Evolutionary conservation across 2,113 vertebrate genomes (phyloP).

Genomic region (Prinia subflava): DNA sequence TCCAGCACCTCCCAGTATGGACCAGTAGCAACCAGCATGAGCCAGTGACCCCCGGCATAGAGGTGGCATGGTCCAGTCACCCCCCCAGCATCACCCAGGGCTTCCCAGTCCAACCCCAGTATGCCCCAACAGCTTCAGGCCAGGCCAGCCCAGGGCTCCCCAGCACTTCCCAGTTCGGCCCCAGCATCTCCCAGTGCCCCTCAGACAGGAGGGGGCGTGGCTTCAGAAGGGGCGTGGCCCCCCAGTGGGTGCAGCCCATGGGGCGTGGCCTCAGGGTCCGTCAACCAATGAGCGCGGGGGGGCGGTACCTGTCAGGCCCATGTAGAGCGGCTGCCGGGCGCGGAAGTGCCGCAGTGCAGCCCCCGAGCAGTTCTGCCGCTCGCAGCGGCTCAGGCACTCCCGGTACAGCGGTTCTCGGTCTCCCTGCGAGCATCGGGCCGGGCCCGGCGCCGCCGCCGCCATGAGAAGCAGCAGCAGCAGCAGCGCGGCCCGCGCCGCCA

Average conservation of each 20-base stretch:
- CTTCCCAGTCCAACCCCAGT: background rate
- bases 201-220: background rate
- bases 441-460: slow-evolving; percentile 49
- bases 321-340: slow-evolving; percentile 89
- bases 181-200: background rate
- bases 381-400: slow-evolving; percentile 87
- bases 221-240: fast-evolving
- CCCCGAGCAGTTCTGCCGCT: slow-evolving; percentile 90
- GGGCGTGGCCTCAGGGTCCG: fast-evolving
- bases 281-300: background rate
- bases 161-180: fast-evolving
- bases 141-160: background rate
- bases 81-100: background rate
- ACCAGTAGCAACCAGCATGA: background rate
- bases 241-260: fast-evolving
- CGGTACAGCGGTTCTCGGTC: slow-evolving; percentile 94
- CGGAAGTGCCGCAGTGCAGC: slow-evolving; percentile 83
- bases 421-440: slow-evolving; percentile 80
- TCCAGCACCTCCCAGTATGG: background rate
- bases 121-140: background rate
- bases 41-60: background rate
- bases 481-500: slow-evolving; percentile 13
- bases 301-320: slow-evolving; percentile 81
- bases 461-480: slow-evolving; percentile 57
- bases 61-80: background rate